A percentile compares a stretch with the other conserved stretches of the same genome.
phyloP scores from a whole-genome alignment of 53 echinoderm and acorn worm genomes.

The Temnopleurus reevesii region DNA sequence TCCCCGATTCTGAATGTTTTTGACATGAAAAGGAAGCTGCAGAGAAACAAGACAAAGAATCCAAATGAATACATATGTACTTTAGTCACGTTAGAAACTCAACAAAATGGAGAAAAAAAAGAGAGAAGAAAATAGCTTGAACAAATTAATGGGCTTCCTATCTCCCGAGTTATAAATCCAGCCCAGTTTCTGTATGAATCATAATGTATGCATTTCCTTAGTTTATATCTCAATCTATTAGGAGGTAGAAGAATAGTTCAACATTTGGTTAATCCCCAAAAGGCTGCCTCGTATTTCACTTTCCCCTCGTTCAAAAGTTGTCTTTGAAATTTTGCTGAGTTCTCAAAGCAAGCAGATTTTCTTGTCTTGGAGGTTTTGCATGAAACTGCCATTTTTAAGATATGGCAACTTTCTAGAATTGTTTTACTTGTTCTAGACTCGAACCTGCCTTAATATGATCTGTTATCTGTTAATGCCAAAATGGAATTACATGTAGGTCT shows the following conservation, averaged over 20 bases:
- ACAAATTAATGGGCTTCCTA: slow-evolving; percentile 61
- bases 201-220: slow-evolving; percentile 51
- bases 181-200: slow-evolving; percentile 60
- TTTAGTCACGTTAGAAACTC: neutral
- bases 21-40: slow-evolving; percentile 7
- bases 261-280: neutral
- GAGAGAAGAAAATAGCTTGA: slow-evolving; percentile 1
- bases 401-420: too few species aligned
- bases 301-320: too few species aligned
- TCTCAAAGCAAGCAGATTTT: too few species aligned
- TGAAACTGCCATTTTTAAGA: too few species aligned
- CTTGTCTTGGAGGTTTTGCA: too few species aligned
- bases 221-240: slow-evolving; percentile 52
- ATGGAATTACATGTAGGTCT: too few species aligned
- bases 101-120: neutral
- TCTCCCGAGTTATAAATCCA: slow-evolving; percentile 32
- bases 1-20: neutral
- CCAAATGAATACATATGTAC: neutral
- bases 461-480: too few species aligned
- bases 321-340: too few species aligned
- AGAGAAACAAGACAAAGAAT: slow-evolving; percentile 7
- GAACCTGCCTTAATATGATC: too few species aligned
- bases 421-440: too few species aligned
- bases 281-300: slow-evolving; percentile 6
- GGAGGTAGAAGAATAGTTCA: slow-evolving; percentile 12